These are phyloP conservation scores for Mobula birostris DNA, from an alignment of 2,113 vertebrate genomes.

Conservation along the genomic window DNA sequence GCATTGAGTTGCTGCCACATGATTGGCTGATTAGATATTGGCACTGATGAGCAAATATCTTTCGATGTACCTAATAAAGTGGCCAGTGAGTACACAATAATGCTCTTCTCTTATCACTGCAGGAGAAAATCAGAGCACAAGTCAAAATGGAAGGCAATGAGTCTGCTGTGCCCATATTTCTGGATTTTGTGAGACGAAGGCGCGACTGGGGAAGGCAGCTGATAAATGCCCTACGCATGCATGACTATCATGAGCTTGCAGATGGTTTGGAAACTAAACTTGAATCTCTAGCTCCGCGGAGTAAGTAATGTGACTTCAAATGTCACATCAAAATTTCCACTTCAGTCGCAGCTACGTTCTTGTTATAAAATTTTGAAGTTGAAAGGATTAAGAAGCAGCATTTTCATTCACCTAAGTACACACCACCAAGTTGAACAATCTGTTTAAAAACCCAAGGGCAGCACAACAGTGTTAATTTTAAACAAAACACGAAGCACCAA, in stretches of 20 bases:
- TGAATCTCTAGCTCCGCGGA: not conserved
- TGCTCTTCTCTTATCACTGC: not conserved
- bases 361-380: not conserved
- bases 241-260: not conserved
- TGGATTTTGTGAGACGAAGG: not conserved
- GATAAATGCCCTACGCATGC: not conserved
- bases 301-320: conserved; percentile 18
- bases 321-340: not conserved
- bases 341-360: not conserved
- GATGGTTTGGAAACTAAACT: not conserved
- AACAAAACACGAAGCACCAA: not conserved
- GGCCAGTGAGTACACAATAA: not conserved
- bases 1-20: too few relatives aligned
- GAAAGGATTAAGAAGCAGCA: not conserved
- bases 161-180: rapidly evolving
- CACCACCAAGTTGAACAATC: not conserved
- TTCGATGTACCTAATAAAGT: too few relatives aligned
- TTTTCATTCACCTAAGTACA: not conserved
- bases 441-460: not conserved
- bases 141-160: not conserved
- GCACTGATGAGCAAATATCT: too few relatives aligned
- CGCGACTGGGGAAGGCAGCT: conserved; percentile 17
- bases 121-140: conserved; percentile 25
- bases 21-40: too few relatives aligned
- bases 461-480: not conserved